Evolutionary conservation across 2,888 invertebrate species (phyloP).

Genomic region (Escarpia spicata): DNA sequence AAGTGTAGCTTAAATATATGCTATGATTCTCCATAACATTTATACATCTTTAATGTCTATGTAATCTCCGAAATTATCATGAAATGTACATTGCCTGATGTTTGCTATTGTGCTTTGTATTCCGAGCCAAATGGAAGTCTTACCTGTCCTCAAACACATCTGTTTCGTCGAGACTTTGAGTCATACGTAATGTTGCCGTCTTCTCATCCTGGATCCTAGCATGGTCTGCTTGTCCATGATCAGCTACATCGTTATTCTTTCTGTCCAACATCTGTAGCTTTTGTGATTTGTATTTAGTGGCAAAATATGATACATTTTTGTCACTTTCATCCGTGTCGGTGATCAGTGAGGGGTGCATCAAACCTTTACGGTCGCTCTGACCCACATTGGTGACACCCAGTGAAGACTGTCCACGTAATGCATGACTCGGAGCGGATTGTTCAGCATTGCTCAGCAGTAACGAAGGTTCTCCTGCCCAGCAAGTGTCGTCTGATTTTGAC

Average conservation of each 20-base stretch:
- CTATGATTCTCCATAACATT: too few relatives aligned
- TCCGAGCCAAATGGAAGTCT: background rate
- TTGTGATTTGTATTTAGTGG: background rate
- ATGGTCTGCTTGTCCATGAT: background rate
- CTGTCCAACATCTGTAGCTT: background rate
- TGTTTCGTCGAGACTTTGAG: background rate
- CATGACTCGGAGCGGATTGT: background rate
- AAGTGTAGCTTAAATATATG: too few relatives aligned
- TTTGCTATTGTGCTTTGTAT: background rate
- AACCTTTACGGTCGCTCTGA: background rate
- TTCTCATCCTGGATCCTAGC: background rate
- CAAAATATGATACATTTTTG: background rate
- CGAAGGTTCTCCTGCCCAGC: background rate
- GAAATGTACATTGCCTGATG: too few relatives aligned
- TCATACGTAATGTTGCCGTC: background rate
- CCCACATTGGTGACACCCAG: too few relatives aligned
- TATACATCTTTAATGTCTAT: too few relatives aligned
- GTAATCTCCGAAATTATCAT: too few relatives aligned
- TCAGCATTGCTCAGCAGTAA: background rate
- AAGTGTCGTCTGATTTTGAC: constrained; percentile 41
- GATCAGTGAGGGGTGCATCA: background rate
- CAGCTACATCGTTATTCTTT: background rate
- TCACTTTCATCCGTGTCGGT: background rate
- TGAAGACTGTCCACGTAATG: background rate
- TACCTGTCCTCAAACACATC: background rate